Evolutionary conservation across 2,113 vertebrate species (phyloP), one percentile per base, ranked within the genome.

Genomic region (Mola mola): DNA sequence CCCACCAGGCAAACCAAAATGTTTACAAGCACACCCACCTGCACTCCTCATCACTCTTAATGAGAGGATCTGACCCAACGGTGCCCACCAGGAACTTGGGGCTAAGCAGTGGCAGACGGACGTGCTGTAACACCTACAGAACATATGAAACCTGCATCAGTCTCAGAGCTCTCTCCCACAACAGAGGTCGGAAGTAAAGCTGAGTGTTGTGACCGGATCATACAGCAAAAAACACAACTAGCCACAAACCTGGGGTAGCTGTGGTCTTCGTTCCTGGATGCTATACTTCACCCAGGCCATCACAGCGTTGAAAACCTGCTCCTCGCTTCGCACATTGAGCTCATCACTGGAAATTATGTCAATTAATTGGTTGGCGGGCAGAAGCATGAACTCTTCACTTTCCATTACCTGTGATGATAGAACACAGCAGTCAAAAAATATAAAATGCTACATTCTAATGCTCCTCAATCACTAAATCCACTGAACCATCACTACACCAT

Each of bases 201-300:
- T 9, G 5, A 22, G 10, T 4, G 12, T 53, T 20, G n/a, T n/a
- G n/a, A n/a, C n/a, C n/a, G n/a, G n/a, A n/a, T n/a, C n/a, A n/a
- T n/a, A n/a, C n/a, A n/a, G n/a, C n/a, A n/a, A n/a, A n/a, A n/a
- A n/a, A n/a, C n/a, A n/a, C n/a, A n/a, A n/a, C n/a, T n/a, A n/a
- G n/a, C n/a, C n/a, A n/a, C n/a, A n/a, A 57, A 99, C 97, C 95
- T 98, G 97, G 10, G 97, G 96, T 7, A 99, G 90, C 76, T 98
- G 97, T 6, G 94, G 96, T 19, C 97, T 90, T 36, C 97, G 92
- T 48, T 99, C 96, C 80, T 98, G 97, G 83, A 99, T 98, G 89
- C 96, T 98, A 88, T 99, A 98, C 63, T 98, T 99, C 48, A 99
- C 96, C 97, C 97, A 99, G 50, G 97, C 96, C 96, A 99, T 98